phyloP scores from a whole-genome alignment of 2,797 vertebrate species.

The Anableps anableps region DNA sequence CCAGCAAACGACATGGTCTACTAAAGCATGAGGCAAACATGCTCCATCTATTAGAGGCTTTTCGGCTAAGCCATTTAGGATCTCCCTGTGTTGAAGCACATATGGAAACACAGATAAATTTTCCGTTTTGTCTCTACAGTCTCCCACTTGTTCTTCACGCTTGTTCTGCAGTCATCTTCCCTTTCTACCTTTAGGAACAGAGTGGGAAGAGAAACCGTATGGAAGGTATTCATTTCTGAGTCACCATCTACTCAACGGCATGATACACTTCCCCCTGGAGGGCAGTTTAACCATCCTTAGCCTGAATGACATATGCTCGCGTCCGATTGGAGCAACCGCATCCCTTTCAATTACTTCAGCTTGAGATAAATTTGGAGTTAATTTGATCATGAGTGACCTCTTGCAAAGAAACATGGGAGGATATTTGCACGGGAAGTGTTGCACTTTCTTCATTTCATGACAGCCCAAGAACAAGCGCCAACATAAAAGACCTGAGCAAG shows the following conservation, averaged over 20 bases:
- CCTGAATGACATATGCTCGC: conserved; percentile 72
- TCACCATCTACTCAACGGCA: conserved; percentile 44
- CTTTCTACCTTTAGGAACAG: conserved; percentile 59
- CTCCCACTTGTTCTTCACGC: conserved; percentile 32
- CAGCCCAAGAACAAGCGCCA: conserved; percentile 1
- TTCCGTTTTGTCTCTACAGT: conserved; percentile 54
- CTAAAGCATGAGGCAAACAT: conserved; percentile 52
- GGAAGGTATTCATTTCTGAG: conserved; percentile 58
- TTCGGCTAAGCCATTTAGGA: conserved; percentile 52
- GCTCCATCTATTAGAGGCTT: conserved; percentile 61
- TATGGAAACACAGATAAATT: conserved; percentile 71
- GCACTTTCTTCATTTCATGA: conserved; percentile 13
- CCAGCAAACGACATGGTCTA: conserved; percentile 44
- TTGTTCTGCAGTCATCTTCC: conserved; percentile 41
- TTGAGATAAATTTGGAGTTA: conserved; percentile 9
- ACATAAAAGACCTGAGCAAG: not conserved
- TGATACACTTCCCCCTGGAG: conserved; percentile 57
- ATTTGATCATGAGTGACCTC: conserved; percentile 11
- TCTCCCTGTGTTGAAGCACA: conserved; percentile 57
- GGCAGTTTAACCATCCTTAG: conserved; percentile 69
- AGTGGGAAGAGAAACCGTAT: conserved; percentile 58
- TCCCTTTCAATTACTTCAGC: conserved; percentile 67
- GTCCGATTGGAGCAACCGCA: conserved; percentile 73
- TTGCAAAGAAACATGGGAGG: conserved; percentile 22
- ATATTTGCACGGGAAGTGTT: conserved; percentile 11